A percentile compares a stretch with the other conserved stretches of the same genome.
Evolutionary conservation across 2,888 invertebrate genomes (phyloP).

Genomic region (Sturmia bella): DNA sequence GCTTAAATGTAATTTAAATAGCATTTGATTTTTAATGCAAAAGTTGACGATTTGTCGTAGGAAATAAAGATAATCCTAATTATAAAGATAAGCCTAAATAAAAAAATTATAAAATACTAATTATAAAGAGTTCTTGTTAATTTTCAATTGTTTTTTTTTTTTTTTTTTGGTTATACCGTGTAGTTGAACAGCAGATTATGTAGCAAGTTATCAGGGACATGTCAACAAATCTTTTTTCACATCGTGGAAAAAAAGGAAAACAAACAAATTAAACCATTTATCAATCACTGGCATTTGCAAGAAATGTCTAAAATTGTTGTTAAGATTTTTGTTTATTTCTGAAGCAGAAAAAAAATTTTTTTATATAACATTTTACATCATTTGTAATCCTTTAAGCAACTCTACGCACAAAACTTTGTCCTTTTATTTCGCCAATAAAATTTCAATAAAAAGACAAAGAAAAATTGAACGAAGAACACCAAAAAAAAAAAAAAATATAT

Average conservation of each 20-base stretch:
- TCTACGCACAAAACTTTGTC: slow-evolving; percentile 19
- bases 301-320: slow-evolving; percentile 30
- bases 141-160: too few species aligned
- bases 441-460: slow-evolving; percentile 7
- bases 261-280: not conserved
- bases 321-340: not conserved
- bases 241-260: not conserved
- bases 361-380: slow-evolving; percentile 2
- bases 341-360: not conserved
- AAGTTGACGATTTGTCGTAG: too few species aligned
- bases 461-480: not conserved
- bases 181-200: too few species aligned
- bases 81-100: too few species aligned
- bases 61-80: too few species aligned
- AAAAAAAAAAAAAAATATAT: too few species aligned
- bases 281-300: slow-evolving; percentile 9
- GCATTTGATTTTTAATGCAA: too few species aligned
- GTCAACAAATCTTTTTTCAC: slow-evolving; percentile 8
- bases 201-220: too few species aligned
- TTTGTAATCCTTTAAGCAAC: slow-evolving; percentile 44
- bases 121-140: too few species aligned
- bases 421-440: not conserved
- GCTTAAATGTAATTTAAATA: too few species aligned
- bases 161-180: too few species aligned
- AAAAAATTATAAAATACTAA: too few species aligned